Base-by-base conservation (phyloP, 1,140 invertebrate genomes). In the Oncopodura yosiiana region DNA sequence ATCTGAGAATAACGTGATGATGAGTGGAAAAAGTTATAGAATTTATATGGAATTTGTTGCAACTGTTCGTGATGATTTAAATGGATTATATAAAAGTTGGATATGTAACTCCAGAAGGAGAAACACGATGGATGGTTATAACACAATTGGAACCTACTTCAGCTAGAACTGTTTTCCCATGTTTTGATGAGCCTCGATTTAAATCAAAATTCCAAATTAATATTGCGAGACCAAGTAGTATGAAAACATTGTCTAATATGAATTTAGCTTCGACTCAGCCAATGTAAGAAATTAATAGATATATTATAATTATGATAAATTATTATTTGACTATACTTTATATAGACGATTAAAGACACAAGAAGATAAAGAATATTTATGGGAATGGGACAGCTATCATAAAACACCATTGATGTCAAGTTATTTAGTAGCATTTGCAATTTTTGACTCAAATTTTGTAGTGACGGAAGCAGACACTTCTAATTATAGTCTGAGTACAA, bases 361-460 rank as follows among this genome's bases (percentile, higher is more conserved):
- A n/a, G n/a, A n/a, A n/a, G n/a, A n/a, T n/a, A n/a, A n/a, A n/a
- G n/a, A n/a, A n/a, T n/a, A n/a, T 26, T 48, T 37, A 19, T 57
- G 55, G 55, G 16, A 21, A n/a, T 51, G 48, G 49, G 55, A 57
- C 23, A 9, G 44, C 3, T 57, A 51, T 29, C 45, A 37, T 19
- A 38, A 48, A 14, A 50, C 55, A 23, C 48, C 51, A 1, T 14
- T n/a, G 45, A 57, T 57, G 55, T 46, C 55, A 9, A 53, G 50
- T 3, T 61, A 61, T 45, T 26, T 61, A 11, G n/a, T 61, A 2
- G 56, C 53, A n/a, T 24, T 61, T 1, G 44, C 57, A 9, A 32
- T 61, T 19, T 61, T 54, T 2, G 54, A 61, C 1, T 61, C 53
- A 37, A 42, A 23, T 0, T 49, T 29, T 44, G 38, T 32, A 9